Base-by-base conservation (phyloP, 2,113 vertebrate species). In the Typhlomys cinereus region DNA sequence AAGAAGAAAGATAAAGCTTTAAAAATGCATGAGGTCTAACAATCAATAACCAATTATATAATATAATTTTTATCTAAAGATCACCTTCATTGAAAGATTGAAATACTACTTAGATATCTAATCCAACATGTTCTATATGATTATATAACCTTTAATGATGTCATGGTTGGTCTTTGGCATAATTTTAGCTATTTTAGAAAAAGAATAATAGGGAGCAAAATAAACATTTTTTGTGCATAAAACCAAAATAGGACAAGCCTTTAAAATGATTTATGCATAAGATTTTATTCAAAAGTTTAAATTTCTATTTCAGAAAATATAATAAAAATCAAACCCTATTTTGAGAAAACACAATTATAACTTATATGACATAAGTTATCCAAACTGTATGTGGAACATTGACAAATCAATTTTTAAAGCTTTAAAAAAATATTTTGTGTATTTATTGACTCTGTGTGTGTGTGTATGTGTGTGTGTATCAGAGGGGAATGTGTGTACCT, bases 31-130 rank as follows among this genome's bases (percentile, higher is more conserved):
- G 62, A 64, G 15, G 27, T n/a, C 36, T 41, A 27, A 78, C 15
- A 69, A 62, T 71, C 75, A 91, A 59, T 62, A 88, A 88, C 80
- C 39, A 91, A 36, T 25, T 76, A n/a, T 36, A 69, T 92, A 90
- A 82, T 15, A n/a, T 83, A 48, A n/a, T 23, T 20, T 69, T 78
- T 66, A 66, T 44, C 15, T 54, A 78, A 94, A 76, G 46, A 39
- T 54, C 8, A 78, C 36, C 62, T 91, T 91, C 10, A 87, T 34
- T 67, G 9, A 29, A 78, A 11, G 31, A 91, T 70, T 44, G 78
- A 89, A 76, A 82, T 73, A 14, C 10, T 44, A 86, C 70, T n/a
- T 89, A 48, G 64, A 52, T 10, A 78, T 93, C 44, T 85, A 86
- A 61, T 20, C 48, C 91, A 82, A 61, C 36, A 85, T 80, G 39